phyloP scores from a whole-genome alignment of 1,140 invertebrate species.

The Dreissena polymorpha region DNA sequence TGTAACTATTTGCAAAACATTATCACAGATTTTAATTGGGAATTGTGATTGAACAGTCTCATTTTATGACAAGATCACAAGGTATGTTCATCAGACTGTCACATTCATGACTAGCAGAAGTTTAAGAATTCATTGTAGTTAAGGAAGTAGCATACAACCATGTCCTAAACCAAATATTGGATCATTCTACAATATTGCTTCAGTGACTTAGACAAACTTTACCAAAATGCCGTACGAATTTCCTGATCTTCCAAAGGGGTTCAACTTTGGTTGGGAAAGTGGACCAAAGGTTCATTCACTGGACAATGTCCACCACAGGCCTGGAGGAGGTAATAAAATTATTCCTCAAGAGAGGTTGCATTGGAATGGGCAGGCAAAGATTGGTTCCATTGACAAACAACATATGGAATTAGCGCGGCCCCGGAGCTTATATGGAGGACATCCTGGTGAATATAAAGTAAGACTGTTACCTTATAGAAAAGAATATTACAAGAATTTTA shows the following conservation, averaged over 20 bases:
- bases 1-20: too few relatives aligned
- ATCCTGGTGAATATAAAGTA: constrained; percentile 38
- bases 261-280: constrained; percentile 47
- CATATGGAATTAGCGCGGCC: constrained; percentile 48
- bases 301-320: constrained; percentile 88
- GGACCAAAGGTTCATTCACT: constrained; percentile 90
- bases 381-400: constrained; percentile 68
- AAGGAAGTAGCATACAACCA: too few relatives aligned
- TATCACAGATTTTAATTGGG: too few relatives aligned
- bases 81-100: too few relatives aligned
- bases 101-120: too few relatives aligned
- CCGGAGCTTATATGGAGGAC: constrained; percentile 6
- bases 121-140: too few relatives aligned
- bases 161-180: too few relatives aligned
- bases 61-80: too few relatives aligned
- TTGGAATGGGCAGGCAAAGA: constrained; percentile 70
- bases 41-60: too few relatives aligned
- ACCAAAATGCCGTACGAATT: constrained; percentile 24
- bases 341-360: constrained; percentile 56
- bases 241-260: constrained; percentile 39
- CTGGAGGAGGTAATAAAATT: constrained; percentile 52
- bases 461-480: constrained; percentile 52
- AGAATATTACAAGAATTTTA: constrained; percentile 49
- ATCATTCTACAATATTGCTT: too few relatives aligned
- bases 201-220: too few relatives aligned